These are phyloP conservation scores for Anastrepha ludens DNA, from an alignment of 1,140 invertebrate species.

Conservation along the genomic window DNA sequence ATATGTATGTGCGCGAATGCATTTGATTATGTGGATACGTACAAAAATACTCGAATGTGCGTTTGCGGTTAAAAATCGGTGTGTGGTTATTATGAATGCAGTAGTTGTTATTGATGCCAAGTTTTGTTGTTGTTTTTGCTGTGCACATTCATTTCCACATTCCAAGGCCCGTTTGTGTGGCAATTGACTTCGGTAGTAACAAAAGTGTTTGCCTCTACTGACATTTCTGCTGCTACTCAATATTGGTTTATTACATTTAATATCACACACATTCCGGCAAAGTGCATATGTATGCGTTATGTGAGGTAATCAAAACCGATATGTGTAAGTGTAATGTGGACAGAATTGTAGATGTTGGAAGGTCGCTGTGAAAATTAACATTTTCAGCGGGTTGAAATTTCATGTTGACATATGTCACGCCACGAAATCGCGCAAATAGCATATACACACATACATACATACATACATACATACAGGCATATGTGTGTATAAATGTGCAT, in stretches of 20 bases:
- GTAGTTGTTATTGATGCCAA: neutral
- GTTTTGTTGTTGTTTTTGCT: neutral
- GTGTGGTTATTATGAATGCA: slow-evolving; percentile 1
- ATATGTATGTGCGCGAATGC: neutral
- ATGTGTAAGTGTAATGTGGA: too few relatives aligned
- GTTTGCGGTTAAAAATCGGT: neutral
- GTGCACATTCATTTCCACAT: slow-evolving; percentile 2
- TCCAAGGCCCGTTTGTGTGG: neutral
- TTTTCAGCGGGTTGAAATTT: neutral
- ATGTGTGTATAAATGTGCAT: neutral
- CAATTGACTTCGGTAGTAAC: neutral
- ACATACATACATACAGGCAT: neutral
- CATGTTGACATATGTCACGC: neutral
- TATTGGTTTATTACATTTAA: too few relatives aligned
- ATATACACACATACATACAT: neutral
- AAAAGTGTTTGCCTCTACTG: too few relatives aligned
- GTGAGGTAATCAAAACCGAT: neutral
- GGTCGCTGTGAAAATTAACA: neutral
- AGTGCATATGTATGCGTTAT: too few relatives aligned
- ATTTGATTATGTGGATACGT: neutral
- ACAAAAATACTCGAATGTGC: too few relatives aligned
- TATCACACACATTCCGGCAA: too few relatives aligned
- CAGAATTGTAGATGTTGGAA: neutral
- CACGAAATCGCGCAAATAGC: neutral
- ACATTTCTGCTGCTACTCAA: too few relatives aligned